Conservation (phyloP, 2,888 invertebrate species). For the Rhagonycha lutea region DNA sequence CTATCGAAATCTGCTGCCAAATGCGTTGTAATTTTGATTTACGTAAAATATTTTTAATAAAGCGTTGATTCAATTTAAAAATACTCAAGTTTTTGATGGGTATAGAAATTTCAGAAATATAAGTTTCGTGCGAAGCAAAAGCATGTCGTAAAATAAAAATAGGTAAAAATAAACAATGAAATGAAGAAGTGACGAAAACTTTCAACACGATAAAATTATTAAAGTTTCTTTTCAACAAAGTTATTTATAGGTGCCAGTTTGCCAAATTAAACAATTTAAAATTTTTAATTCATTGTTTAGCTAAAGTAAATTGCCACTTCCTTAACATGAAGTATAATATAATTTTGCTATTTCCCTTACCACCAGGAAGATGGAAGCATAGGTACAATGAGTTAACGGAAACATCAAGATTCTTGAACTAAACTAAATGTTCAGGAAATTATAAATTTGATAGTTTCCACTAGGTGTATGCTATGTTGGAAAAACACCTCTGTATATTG, state of each 20-base stretch:
- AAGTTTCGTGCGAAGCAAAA: neutral
- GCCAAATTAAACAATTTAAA: neutral
- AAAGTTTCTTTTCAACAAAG: neutral
- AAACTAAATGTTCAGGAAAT: neutral
- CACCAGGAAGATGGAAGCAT: neutral
- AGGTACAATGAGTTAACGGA: neutral
- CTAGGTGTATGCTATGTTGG: neutral
- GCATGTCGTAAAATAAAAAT: neutral
- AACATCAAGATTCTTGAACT: neutral
- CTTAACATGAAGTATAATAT: neutral
- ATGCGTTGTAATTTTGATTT: neutral
- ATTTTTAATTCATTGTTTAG: neutral
- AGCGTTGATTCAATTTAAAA: neutral
- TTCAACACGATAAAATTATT: neutral
- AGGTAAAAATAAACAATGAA: neutral
- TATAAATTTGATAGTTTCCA: neutral
- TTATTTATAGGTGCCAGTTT: neutral
- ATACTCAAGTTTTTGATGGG: neutral
- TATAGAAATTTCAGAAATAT: neutral
- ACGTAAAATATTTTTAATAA: neutral
- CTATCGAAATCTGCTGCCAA: neutral
- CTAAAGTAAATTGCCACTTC: neutral
- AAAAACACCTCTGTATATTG: neutral
- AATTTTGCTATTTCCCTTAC: neutral
- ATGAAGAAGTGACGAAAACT: neutral